These are phyloP conservation scores for Gnathonemus longibarbis DNA, from an alignment of 2,113 vertebrate species.

Conservation along the genomic window DNA sequence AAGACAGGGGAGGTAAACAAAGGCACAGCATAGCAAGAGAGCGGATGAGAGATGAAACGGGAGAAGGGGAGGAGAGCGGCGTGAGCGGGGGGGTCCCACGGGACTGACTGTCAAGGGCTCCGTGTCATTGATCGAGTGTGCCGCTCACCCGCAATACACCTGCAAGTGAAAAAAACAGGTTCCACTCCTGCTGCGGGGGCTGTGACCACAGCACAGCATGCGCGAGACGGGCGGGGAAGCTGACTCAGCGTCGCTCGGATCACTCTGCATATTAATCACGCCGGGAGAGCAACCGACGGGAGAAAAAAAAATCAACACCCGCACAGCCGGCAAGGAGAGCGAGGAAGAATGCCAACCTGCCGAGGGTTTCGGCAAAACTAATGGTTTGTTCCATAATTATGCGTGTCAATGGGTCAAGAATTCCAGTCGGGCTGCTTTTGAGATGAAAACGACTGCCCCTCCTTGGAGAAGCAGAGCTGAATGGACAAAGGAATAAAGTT, in stretches of 20 bases:
- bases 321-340: not conserved
- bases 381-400: not conserved
- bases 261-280: not conserved
- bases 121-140: not conserved
- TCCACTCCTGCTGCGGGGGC: not conserved
- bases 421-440: not conserved
- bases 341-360: not conserved
- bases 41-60: not conserved
- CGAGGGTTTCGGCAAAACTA: not conserved
- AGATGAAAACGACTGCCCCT: not conserved
- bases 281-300: not conserved
- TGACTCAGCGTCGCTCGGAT: not conserved
- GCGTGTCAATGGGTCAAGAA: not conserved
- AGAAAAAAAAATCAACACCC: not conserved
- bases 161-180: not conserved
- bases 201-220: not conserved
- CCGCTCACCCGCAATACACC: not conserved
- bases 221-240: not conserved
- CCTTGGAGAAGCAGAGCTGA: not conserved
- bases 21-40: not conserved
- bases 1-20: not conserved
- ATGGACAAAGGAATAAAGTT: not conserved
- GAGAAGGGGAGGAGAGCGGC: not conserved
- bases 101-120: not conserved
- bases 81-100: not conserved